Evolutionary conservation across 2,888 invertebrate genomes (phyloP).

Genomic region (Ypsolopha sequella): DNA sequence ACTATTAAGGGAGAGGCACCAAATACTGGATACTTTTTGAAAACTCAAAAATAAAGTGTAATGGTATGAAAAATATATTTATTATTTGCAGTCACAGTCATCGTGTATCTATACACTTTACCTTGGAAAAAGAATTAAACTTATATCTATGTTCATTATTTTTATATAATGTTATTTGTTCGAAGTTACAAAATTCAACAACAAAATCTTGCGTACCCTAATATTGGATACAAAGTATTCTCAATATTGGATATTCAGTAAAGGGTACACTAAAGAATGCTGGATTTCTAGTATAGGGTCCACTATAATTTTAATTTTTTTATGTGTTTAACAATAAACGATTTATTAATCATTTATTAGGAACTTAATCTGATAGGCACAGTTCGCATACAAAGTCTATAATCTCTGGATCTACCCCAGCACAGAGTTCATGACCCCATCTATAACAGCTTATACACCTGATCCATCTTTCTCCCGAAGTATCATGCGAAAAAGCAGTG

Average conservation of each 20-base stretch:
- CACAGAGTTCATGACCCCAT: conserved; percentile 4
- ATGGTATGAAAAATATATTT: too few relatives aligned
- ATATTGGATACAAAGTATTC: conserved; percentile 3
- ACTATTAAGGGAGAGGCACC: too few relatives aligned
- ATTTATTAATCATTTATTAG: neutral
- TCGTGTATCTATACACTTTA: too few relatives aligned
- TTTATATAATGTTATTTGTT: too few relatives aligned
- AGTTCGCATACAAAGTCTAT: neutral
- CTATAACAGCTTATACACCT: conserved; percentile 5
- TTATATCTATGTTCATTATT: too few relatives aligned
- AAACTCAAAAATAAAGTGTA: too few relatives aligned
- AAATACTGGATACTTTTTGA: too few relatives aligned
- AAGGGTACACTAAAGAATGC: neutral
- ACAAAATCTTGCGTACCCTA: conserved; percentile 2
- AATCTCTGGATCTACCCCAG: neutral
- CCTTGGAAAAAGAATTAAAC: too few relatives aligned
- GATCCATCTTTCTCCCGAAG: conserved; percentile 6
- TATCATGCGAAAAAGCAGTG: conserved; percentile 3
- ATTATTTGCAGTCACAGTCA: too few relatives aligned
- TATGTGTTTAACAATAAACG: neutral
- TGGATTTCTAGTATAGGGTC: conserved; percentile 1
- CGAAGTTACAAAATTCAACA: too few relatives aligned
- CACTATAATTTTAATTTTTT: neutral
- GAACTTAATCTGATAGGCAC: neutral
- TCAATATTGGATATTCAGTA: conserved; percentile 4